phyloP scores from a whole-genome alignment of 2,113 vertebrate species.

The Alces alces region DNA sequence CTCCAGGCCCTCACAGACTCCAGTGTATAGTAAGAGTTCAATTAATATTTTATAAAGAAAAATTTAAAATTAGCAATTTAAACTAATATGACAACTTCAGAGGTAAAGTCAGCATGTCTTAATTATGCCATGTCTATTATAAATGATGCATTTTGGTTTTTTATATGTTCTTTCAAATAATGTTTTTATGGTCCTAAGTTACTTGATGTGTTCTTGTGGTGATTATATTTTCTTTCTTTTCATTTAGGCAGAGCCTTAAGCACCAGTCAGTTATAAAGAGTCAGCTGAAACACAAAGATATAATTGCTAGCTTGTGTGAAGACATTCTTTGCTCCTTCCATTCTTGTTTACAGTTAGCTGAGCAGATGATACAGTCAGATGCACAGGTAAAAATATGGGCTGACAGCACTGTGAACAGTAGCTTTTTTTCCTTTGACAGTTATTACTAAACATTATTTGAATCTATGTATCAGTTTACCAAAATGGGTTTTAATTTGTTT shows the following conservation, averaged over 20 bases:
- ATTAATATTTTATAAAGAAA: constrained; percentile 9
- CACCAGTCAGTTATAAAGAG: constrained; percentile 88
- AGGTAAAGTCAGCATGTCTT: background rate
- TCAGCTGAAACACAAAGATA: constrained; percentile 88
- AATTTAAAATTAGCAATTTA: background rate
- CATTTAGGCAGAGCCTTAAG: constrained; percentile 91
- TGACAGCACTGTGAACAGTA: background rate
- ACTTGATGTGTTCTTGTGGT: background rate
- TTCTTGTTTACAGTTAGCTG: constrained; percentile 88
- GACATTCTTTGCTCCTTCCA: constrained; percentile 86
- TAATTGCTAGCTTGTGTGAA: constrained; percentile 86
- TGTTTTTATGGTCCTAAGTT: background rate
- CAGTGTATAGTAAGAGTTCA: background rate
- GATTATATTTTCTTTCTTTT: background rate
- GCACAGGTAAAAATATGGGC: constrained; percentile 68
- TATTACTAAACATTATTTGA: background rate
- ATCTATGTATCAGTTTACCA: background rate
- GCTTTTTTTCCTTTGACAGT: background rate
- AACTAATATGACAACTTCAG: background rate
- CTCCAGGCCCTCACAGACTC: background rate
- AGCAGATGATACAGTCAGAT: constrained; percentile 82
- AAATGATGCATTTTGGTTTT: background rate
- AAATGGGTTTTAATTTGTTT: background rate
- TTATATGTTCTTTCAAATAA: background rate
- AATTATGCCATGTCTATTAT: background rate